Evolutionary conservation across 2,888 invertebrate species (phyloP).

Genomic region (Eupsilia transversa): DNA sequence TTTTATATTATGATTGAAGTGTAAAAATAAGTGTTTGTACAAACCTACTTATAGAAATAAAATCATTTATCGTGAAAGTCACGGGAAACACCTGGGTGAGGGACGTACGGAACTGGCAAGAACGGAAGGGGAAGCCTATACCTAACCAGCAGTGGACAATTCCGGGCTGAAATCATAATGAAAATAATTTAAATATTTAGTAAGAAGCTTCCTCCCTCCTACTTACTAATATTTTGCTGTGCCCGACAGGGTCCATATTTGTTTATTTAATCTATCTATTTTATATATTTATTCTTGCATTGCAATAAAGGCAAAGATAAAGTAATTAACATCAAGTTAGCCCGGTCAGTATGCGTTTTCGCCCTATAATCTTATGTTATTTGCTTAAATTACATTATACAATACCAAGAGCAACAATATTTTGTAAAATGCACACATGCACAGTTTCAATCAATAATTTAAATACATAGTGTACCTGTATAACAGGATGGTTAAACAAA

Average conservation of each 20-base stretch:
- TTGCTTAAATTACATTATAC: conserved; percentile 6
- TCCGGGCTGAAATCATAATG: not conserved
- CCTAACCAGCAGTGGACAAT: not conserved
- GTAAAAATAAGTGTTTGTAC: too few relatives aligned
- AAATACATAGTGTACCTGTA: conserved; percentile 21
- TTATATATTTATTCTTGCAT: too few relatives aligned
- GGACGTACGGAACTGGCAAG: not conserved
- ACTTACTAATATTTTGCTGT: too few relatives aligned
- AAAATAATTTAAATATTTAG: not conserved
- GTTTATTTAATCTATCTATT: too few relatives aligned
- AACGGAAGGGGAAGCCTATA: not conserved
- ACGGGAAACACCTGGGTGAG: not conserved
- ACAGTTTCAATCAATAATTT: conserved; percentile 25
- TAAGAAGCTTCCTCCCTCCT: too few relatives aligned
- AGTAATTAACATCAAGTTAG: not conserved
- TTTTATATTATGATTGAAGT: too few relatives aligned
- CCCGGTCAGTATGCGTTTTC: not conserved
- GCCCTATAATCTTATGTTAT: not conserved
- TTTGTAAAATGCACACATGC: conserved; percentile 34
- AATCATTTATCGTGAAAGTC: not conserved
- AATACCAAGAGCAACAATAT: conserved; percentile 27
- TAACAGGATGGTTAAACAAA: conserved; percentile 21
- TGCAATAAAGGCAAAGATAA: too few relatives aligned
- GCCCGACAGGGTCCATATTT: too few relatives aligned
- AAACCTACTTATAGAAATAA: too few relatives aligned